Percentiles rank a stretch among this genome's conserved stretches.
phyloP scores from a whole-genome alignment of 2,888 invertebrate species.

The Sphaerolaimus hirsutus region DNA sequence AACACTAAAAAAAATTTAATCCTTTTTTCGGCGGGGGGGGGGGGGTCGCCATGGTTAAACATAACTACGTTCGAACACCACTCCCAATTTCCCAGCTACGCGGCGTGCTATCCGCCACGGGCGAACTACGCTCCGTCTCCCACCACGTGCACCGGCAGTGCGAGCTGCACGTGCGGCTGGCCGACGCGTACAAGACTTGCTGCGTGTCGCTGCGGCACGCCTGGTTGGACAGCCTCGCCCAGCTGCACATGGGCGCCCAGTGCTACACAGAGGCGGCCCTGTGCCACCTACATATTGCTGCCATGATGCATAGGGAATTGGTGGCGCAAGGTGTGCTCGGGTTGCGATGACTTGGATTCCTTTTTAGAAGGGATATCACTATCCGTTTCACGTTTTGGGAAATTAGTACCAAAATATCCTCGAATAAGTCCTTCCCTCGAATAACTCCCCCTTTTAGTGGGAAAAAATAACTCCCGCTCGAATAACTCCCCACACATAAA shows the following conservation, averaged over 20 bases:
- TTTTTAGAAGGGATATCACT: not conserved
- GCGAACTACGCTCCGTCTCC: constrained; percentile 65
- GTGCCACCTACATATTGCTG: constrained; percentile 77
- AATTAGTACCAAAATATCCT: no score
- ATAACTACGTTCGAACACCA: no score
- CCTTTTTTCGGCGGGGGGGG: no score
- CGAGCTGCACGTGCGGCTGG: constrained; percentile 32
- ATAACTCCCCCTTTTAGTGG: no score
- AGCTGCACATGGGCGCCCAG: constrained; percentile 50
- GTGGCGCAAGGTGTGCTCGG: constrained; percentile 33
- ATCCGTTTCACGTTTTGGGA: no score
- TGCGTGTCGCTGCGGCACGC: constrained; percentile 78
- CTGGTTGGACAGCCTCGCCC: constrained; percentile 41
- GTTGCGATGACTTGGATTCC: not conserved
- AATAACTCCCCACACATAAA: no score
- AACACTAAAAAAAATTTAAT: no score
- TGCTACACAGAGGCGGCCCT: constrained; percentile 83
- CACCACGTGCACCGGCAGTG: constrained; percentile 45
- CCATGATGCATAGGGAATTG: constrained; percentile 74
- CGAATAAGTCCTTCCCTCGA: no score
- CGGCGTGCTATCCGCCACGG: constrained; percentile 77
- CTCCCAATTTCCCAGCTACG: constrained; percentile 70
- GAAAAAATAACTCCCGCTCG: no score
- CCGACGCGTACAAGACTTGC: constrained; percentile 39
- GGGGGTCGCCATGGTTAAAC: no score